Evolutionary conservation across 92 coral and sea anemone genomes (phyloP).

Genomic region (Palythoa caribaeorum): DNA sequence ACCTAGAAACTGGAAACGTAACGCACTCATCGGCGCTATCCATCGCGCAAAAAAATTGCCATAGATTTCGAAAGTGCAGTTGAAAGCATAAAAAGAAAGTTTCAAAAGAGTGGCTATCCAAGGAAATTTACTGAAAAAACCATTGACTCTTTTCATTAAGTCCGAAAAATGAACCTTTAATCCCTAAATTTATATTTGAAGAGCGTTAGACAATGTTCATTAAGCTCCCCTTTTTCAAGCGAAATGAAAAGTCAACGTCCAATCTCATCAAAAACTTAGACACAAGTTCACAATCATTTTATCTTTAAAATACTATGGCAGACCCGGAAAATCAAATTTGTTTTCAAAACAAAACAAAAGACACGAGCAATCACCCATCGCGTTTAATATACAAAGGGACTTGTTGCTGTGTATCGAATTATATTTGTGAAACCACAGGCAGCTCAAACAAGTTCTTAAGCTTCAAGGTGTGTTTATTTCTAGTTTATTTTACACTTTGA

Average conservation of each 20-base stretch:
- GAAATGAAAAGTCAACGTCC: not conserved
- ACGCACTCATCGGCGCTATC: not conserved
- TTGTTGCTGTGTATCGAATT: too few species aligned
- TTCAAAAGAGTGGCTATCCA: too few species aligned
- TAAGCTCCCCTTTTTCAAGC: too few species aligned
- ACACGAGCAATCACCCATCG: not conserved
- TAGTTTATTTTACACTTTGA: too few species aligned
- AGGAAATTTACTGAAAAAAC: not conserved
- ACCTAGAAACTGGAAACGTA: not conserved
- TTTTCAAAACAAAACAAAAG: not conserved
- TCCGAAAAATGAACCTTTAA: not conserved
- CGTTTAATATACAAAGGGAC: not conserved
- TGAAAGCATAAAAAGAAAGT: too few species aligned
- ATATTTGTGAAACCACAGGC: too few species aligned
- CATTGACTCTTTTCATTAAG: not conserved
- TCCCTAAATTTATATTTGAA: not conserved
- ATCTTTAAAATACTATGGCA: not conserved
- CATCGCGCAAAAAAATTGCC: not conserved
- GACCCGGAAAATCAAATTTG: not conserved
- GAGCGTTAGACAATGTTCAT: not conserved
- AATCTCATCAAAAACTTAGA: too few species aligned
- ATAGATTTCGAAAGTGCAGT: too few species aligned
- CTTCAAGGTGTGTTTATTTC: too few species aligned
- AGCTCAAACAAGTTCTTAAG: too few species aligned
- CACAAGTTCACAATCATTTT: not conserved